These are phyloP conservation scores for Darwinula stevensoni DNA, from an alignment of 2,888 invertebrate genomes.

Conservation along the genomic window DNA sequence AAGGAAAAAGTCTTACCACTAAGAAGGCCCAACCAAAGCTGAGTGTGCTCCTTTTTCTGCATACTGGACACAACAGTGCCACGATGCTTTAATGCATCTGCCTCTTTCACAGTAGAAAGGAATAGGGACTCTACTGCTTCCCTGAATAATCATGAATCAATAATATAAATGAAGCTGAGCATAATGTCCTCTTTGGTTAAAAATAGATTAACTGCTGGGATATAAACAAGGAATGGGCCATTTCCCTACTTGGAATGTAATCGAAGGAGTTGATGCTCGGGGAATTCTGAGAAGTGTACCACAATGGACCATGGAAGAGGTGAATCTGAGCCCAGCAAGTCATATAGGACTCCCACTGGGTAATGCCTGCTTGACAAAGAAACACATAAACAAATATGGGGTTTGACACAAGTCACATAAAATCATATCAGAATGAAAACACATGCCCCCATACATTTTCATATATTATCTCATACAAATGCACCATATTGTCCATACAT, in stretches of 20 bases:
- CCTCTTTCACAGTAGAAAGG: slow-evolving; percentile 85
- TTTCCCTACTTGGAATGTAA: slow-evolving; percentile 41
- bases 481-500: too few species aligned
- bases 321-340: slow-evolving; percentile 34
- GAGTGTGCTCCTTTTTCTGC: slow-evolving; percentile 89
- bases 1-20: slow-evolving; percentile 31
- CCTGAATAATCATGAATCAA: slow-evolving; percentile 19
- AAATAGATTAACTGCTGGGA: too few species aligned
- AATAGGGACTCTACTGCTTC: slow-evolving; percentile 79
- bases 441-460: too few species aligned
- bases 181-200: too few species aligned
- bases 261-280: slow-evolving; percentile 56
- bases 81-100: slow-evolving; percentile 85
- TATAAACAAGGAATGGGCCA: background rate
- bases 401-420: too few species aligned
- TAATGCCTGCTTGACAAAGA: slow-evolving; percentile 28
- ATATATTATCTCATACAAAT: too few species aligned
- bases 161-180: background rate
- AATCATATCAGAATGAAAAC: too few species aligned
- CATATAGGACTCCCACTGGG: slow-evolving; percentile 60
- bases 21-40: slow-evolving; percentile 72
- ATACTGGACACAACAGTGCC: slow-evolving; percentile 62
- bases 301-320: slow-evolving; percentile 73
- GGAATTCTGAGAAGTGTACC: slow-evolving; percentile 82
- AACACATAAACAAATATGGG: too few species aligned